phyloP scores from a whole-genome alignment of 2,797 vertebrate species.

The Hydrocynus forskahlii region DNA sequence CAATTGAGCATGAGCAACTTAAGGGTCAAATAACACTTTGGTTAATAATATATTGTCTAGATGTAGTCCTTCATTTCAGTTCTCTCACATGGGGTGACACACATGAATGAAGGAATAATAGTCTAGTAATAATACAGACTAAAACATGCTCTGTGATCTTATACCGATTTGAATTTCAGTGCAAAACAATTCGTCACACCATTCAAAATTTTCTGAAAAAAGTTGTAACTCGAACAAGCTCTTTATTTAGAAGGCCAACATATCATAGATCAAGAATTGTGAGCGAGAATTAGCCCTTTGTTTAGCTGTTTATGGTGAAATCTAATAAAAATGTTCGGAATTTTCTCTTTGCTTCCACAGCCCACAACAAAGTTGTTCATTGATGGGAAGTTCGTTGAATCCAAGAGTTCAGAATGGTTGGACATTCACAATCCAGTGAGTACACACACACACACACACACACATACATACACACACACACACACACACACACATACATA shows the following conservation, averaged over 20 bases:
- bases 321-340: not conserved
- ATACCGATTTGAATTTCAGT: not conserved
- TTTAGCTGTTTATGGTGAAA: slow-evolving; percentile 28
- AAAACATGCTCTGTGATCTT: not conserved
- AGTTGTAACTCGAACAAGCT: too few relatives aligned
- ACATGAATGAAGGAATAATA: not conserved
- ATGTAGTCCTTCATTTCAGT: too few relatives aligned
- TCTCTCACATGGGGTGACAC: too few relatives aligned
- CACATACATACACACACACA: slow-evolving; percentile 40
- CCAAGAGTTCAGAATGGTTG: slow-evolving; percentile 92
- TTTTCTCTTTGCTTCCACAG: slow-evolving; percentile 70
- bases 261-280: not conserved
- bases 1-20: too few relatives aligned
- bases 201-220: not conserved
- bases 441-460: slow-evolving; percentile 65
- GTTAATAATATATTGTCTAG: too few relatives aligned
- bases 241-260: not conserved
- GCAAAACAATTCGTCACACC: not conserved
- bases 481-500: slow-evolving; percentile 63
- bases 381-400: slow-evolving; percentile 98
- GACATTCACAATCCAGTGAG: slow-evolving; percentile 97
- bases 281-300: not conserved
- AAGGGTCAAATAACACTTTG: too few relatives aligned
- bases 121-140: not conserved
- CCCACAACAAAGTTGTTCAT: slow-evolving; percentile 97